Evolutionary conservation across 2,888 invertebrate species (phyloP), one percentile per base, ranked within the genome.

Genomic region (Monopis laevigella): DNA sequence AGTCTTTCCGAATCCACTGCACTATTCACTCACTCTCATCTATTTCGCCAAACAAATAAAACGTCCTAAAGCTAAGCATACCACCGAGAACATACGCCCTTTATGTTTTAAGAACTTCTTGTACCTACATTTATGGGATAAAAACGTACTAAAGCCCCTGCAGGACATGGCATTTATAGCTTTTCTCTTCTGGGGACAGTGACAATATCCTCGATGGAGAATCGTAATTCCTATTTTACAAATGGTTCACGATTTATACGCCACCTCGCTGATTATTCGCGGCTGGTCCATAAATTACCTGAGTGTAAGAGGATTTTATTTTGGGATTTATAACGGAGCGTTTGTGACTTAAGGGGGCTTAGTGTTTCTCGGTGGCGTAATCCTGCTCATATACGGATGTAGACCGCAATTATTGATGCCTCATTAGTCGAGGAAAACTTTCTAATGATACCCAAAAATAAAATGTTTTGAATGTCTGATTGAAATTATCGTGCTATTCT

Each of bases 211-310:
- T 18, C 35, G 26, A 42, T 42, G 42, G 42, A 16, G 43, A 63
- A 54, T 56, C 66, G 73, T 74, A 73, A 77, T 77, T 68, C 75
- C 70, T 72, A 77, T 78, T 80, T 75, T 72, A 77, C 77, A 78
- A 80, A 78, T 74, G 78, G 72, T 59, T 58, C 65, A 70, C 67
- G 65, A 80, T 80, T 80, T 80, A 80, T 78, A 65, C 72, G 75
- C 66, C 77, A 74, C 73, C 72, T 68, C 52, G 51, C 66, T 80
- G 78, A 80, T 78, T 78, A 80, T 80, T 70, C 77, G 60, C 59
- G 59, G 57, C 62, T 61, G 60, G 58, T 61, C 67, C 62, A 77
- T 80, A 78, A 78, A 80, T 80, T 77, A 74, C 74, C 65, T 64
- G 66, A 60, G 61, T 58, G 59, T 61, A 58, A 62, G 65, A 62